Evolutionary conservation across 2,797 vertebrate genomes (phyloP), one percentile per base, ranked within the genome.

Genomic region (Psittacula echo): DNA sequence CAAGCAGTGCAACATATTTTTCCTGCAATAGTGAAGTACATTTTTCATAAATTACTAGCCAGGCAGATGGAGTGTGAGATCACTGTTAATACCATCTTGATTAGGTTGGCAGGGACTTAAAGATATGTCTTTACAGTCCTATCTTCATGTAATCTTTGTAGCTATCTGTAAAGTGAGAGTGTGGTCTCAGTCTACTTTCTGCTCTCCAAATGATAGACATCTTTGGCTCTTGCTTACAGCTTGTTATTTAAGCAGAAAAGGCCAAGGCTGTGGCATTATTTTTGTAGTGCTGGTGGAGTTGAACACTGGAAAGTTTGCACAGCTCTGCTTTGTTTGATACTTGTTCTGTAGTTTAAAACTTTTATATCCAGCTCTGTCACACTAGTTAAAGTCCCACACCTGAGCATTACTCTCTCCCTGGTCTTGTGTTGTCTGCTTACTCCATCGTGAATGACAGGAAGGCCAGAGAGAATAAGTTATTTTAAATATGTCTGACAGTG

Each of bases 11-110:
- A 95, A 83, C 95, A 94, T 94, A 96, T 97, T 97, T 96, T 97
- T 94, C 92, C 94, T 97, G 91, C 94, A 94, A 90, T 92, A 94
- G 91, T 91, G 91, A 95, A 96, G 96, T 96, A 93, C 79, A 1
- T 90, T 96, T 95, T 96, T 96, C 91, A 95, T 95, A 96, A 93
- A 96, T 95, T 97, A 92, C 95, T 97, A 96, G 93, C 95, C 95
- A 94, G 96, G 95, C 96, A 97, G 96, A 97, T 96, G 96, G 96
- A 95, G 96, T 95, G 96, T 97, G 96, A 97, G 96, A 97, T 97
- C 95, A 97, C 93, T 97, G 96, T 96, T 97, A 96, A 96, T 97
- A 96, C 96, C 96, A 97, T 97, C 96, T 96, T 97, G 96, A 97
- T 96, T 96, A 96, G 96, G 95, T 96, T 97, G 96, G 95, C 96